These are phyloP conservation scores for Zygaena filipendulae DNA, from an alignment of 2,888 invertebrate genomes.

Conservation along the genomic window DNA sequence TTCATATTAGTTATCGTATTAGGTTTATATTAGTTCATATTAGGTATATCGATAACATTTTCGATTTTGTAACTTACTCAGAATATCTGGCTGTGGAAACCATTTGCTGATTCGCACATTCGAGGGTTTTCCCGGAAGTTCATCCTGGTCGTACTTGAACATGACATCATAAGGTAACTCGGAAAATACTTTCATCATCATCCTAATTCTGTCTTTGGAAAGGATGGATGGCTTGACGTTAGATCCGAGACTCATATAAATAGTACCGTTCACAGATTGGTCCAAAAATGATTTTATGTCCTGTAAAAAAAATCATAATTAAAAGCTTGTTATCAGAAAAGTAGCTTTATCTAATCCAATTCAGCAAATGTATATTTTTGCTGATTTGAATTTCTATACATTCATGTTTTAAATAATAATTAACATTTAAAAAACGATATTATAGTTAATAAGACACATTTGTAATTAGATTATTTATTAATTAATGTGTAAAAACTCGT, in stretches of 20 bases:
- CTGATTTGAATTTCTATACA: background rate
- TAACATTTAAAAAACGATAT: too few relatives aligned
- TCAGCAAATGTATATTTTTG: background rate
- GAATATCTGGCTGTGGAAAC: constrained; percentile 38
- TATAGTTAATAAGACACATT: too few relatives aligned
- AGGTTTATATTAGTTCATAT: too few relatives aligned
- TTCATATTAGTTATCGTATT: too few relatives aligned
- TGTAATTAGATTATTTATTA: too few relatives aligned
- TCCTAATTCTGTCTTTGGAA: constrained; percentile 20
- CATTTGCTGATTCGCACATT: constrained; percentile 35
- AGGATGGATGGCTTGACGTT: constrained; percentile 24
- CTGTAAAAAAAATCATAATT: constrained; percentile 20
- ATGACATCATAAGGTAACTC: constrained; percentile 33
- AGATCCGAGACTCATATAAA: constrained; percentile 37
- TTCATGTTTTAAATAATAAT: constrained; percentile 1
- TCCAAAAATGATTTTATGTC: constrained; percentile 27
- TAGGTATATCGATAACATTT: too few relatives aligned
- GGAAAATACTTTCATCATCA: constrained; percentile 27
- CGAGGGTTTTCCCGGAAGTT: constrained; percentile 19
- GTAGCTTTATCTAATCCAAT: background rate
- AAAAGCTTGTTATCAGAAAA: background rate
- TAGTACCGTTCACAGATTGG: constrained; percentile 28
- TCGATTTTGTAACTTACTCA: constrained; percentile 29
- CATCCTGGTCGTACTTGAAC: constrained; percentile 36
- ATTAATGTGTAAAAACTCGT: too few relatives aligned